These are phyloP conservation scores for Stenotaenia linearis DNA, from an alignment of 2,888 invertebrate genomes.

Conservation along the genomic window DNA sequence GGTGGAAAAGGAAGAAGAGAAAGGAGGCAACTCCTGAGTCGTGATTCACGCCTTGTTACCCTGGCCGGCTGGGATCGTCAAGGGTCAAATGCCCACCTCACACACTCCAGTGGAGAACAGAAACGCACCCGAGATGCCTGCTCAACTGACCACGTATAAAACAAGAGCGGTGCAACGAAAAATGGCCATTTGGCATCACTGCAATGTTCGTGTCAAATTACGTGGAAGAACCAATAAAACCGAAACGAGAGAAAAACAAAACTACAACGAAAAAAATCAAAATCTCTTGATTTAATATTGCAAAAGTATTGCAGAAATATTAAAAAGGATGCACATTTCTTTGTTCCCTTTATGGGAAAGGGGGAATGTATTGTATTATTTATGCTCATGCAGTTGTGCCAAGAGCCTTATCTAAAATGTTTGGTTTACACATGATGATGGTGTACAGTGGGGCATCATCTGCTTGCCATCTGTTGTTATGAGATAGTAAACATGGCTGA, in stretches of 20 bases:
- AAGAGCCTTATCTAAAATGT: not conserved
- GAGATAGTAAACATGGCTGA: not conserved
- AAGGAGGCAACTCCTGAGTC: slow-evolving; percentile 12
- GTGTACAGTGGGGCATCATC: not conserved
- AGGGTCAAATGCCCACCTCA: slow-evolving; percentile 26
- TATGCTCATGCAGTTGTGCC: too few species aligned
- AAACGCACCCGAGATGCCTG: not conserved
- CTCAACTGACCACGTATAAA: slow-evolving; percentile 11
- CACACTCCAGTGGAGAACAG: slow-evolving; percentile 27
- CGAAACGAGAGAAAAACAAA: not conserved
- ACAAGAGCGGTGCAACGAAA: not conserved
- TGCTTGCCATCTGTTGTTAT: not conserved
- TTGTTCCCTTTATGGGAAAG: too few species aligned
- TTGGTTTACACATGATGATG: not conserved
- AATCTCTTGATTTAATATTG: too few species aligned
- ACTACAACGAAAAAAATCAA: too few species aligned
- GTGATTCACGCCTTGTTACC: slow-evolving; percentile 32
- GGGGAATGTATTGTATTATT: too few species aligned
- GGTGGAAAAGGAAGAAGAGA: not conserved
- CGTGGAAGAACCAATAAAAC: not conserved
- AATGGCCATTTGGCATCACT: not conserved
- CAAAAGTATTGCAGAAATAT: too few species aligned
- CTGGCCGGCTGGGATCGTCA: slow-evolving; percentile 24
- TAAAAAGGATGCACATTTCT: too few species aligned
- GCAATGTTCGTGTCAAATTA: not conserved